These are phyloP conservation scores for Entelurus aequoreus DNA, from an alignment of 2,113 vertebrate species.

Conservation along the genomic window DNA sequence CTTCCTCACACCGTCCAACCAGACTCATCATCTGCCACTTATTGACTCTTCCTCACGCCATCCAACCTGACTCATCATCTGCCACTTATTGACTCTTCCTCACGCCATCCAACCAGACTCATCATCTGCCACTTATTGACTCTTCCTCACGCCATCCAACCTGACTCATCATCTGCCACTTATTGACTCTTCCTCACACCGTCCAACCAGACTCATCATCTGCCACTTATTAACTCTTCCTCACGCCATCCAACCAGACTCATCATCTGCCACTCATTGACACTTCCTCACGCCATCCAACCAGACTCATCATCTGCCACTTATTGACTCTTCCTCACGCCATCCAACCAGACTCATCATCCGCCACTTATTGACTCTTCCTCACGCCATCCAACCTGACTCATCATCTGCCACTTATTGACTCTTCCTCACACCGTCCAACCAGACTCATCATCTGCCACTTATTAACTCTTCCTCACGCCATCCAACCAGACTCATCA, in stretches of 20 bases:
- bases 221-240: slow-evolving; percentile 27
- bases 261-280: slow-evolving; percentile 31
- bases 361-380: slow-evolving; percentile 26
- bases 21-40: slow-evolving; percentile 28
- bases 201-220: not conserved
- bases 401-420: slow-evolving; percentile 32
- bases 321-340: slow-evolving; percentile 6
- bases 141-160: not conserved
- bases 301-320: slow-evolving; percentile 23
- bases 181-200: slow-evolving; percentile 1
- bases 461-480: slow-evolving; percentile 7
- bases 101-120: no score
- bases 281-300: not conserved
- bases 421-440: not conserved
- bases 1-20: not conserved
- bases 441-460: slow-evolving; percentile 21
- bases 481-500: no score
- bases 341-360: no score
- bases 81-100: slow-evolving; percentile 24
- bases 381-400: no score
- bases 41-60: not conserved
- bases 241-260: no score
- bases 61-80: not conserved
- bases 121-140: slow-evolving; percentile 31
- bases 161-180: slow-evolving; percentile 24